These are phyloP conservation scores for Sebastes nivosus DNA, from an alignment of 2,797 vertebrate genomes.

Conservation along the genomic window DNA sequence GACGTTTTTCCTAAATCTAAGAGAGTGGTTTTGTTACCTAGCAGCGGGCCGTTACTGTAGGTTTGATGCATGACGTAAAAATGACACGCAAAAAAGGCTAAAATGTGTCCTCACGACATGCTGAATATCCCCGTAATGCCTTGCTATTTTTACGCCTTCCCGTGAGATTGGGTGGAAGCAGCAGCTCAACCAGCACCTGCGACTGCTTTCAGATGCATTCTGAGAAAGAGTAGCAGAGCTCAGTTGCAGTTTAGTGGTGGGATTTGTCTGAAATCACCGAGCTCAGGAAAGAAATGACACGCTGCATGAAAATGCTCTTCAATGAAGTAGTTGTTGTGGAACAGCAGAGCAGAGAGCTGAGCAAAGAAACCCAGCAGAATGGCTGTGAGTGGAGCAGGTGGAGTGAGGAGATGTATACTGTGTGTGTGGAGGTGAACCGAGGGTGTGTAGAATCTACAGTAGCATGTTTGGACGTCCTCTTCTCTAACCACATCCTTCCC, in stretches of 20 bases:
- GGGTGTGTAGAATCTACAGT: background rate
- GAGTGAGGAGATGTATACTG: background rate
- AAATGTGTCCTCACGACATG: no score
- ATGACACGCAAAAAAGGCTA: no score
- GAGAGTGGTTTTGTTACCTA: no score
- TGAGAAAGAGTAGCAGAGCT: background rate
- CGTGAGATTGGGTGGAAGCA: rapidly evolving
- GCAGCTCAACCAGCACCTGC: background rate
- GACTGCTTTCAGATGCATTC: background rate
- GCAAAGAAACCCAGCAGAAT: no score
- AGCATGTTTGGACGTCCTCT: background rate
- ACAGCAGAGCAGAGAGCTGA: background rate
- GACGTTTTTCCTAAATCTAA: no score
- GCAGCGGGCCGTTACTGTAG: no score
- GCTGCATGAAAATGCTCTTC: background rate
- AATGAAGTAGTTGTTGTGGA: background rate
- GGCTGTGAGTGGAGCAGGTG: background rate
- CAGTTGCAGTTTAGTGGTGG: background rate
- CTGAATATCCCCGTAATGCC: no score
- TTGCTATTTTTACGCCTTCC: no score
- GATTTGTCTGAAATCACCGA: background rate
- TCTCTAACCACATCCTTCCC: no score
- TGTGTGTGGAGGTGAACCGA: background rate
- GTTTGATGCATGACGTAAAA: no score
- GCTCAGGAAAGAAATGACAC: background rate